phyloP scores from a whole-genome alignment of 1,140 invertebrate species.

The Panonychus citri region DNA sequence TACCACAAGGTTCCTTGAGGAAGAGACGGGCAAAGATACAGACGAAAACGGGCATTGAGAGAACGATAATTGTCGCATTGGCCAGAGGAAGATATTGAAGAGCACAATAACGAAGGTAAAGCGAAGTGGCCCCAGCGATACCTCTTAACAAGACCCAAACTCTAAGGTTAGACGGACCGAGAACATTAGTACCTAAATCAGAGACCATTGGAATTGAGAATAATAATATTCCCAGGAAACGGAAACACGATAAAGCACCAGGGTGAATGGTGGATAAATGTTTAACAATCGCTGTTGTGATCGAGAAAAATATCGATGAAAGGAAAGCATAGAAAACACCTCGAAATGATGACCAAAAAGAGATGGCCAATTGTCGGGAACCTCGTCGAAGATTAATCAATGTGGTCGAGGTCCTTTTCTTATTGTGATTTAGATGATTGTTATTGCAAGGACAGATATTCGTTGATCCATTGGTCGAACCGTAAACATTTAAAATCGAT shows the following conservation, averaged over 20 bases:
- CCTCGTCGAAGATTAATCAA: background rate
- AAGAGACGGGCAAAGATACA: slow-evolving; percentile 30
- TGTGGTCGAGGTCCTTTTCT: background rate
- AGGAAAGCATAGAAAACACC: slow-evolving; percentile 5
- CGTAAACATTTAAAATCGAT: too few species aligned
- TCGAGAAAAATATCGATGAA: slow-evolving; percentile 62
- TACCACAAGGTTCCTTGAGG: slow-evolving; percentile 30
- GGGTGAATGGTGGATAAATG: slow-evolving; percentile 39
- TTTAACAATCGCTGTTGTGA: slow-evolving; percentile 70
- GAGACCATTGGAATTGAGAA: slow-evolving; percentile 61
- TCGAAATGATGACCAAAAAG: background rate
- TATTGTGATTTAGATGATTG: background rate
- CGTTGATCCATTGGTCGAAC: background rate
- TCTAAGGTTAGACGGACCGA: slow-evolving; percentile 41
- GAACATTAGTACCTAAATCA: slow-evolving; percentile 44
- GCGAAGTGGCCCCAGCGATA: slow-evolving; percentile 13
- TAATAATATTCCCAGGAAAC: slow-evolving; percentile 46
- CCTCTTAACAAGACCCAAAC: slow-evolving; percentile 16
- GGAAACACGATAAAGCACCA: slow-evolving; percentile 53
- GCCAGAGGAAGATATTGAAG: slow-evolving; percentile 32
- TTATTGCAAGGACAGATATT: background rate
- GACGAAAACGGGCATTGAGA: slow-evolving; percentile 32
- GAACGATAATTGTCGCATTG: slow-evolving; percentile 34
- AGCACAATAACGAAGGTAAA: slow-evolving; percentile 34
- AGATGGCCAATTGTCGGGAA: background rate